Percentiles rank a stretch among this genome's conserved stretches.
These are phyloP conservation scores for Megalops cyprinoides DNA, from an alignment of 2,797 vertebrate genomes.

Conservation along the genomic window DNA sequence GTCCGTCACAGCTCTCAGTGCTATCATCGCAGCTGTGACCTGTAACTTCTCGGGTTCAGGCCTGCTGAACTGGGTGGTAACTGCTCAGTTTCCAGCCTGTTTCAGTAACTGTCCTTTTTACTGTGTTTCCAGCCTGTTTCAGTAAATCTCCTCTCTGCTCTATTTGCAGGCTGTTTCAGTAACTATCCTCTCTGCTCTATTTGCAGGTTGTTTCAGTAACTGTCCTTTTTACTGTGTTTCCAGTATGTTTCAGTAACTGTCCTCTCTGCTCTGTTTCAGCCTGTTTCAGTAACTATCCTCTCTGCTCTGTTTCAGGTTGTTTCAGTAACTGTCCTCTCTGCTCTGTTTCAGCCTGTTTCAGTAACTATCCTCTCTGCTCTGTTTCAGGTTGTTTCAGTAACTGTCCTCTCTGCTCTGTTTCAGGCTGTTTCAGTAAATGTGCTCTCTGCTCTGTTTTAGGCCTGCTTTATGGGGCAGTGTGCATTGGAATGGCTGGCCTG, in stretches of 20 bases:
- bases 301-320: too few relatives aligned
- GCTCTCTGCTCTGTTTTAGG: slow-evolving; percentile 63
- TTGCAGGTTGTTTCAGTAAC: slow-evolving; percentile 76
- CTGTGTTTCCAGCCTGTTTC: background rate
- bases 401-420: background rate
- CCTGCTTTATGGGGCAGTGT: slow-evolving; percentile 82
- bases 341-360: background rate
- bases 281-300: too few relatives aligned
- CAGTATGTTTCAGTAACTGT: too few relatives aligned
- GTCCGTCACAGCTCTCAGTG: background rate
- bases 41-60: background rate
- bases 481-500: slow-evolving; percentile 88
- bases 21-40: background rate
- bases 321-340: too few relatives aligned
- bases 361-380: background rate
- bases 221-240: too few relatives aligned
- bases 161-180: too few relatives aligned
- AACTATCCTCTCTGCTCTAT: slow-evolving; percentile 8
- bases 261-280: slow-evolving; percentile 44
- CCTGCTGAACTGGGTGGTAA: background rate
- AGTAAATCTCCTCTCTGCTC: background rate
- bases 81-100: background rate
- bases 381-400: too few relatives aligned
- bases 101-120: background rate
- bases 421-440: background rate